phyloP scores from a whole-genome alignment of 1,140 invertebrate species.

The Branchinecta lindahli region DNA sequence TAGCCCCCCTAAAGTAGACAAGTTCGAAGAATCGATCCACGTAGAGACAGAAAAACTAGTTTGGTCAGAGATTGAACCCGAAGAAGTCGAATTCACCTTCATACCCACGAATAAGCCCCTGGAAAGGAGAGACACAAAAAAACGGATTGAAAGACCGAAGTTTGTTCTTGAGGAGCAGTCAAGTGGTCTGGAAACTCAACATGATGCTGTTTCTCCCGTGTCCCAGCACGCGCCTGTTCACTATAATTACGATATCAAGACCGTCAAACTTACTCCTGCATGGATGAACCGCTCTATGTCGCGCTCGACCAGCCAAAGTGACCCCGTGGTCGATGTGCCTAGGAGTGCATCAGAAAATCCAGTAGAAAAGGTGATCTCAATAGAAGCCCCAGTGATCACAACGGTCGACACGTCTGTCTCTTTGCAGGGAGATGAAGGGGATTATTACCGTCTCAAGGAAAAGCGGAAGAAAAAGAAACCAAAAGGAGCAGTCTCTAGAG shows the following conservation, averaged over 20 bases:
- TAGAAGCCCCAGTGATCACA: no score
- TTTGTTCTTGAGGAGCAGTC: background rate
- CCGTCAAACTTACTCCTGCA: slow-evolving; percentile 1
- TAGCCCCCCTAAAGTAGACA: no score
- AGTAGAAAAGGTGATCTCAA: no score
- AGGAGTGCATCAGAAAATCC: no score
- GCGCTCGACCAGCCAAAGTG: background rate
- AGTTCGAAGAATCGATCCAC: background rate
- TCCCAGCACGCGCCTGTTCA: background rate
- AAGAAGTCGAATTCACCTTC: background rate
- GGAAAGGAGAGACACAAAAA: no score
- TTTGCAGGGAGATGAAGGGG: slow-evolving; percentile 15
- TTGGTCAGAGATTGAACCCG: background rate
- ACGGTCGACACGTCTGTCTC: no score
- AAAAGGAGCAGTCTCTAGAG: background rate
- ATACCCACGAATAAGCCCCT: background rate
- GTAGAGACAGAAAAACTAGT: background rate
- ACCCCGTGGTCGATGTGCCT: background rate
- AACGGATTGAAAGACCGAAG: background rate
- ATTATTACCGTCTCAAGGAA: slow-evolving; percentile 19
- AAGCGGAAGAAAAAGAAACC: slow-evolving; percentile 21
- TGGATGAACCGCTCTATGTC: background rate
- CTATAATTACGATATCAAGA: background rate
- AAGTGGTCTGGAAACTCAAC: background rate
- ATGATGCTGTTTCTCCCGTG: background rate